Percentiles rank a stretch among this genome's conserved stretches.
Evolutionary conservation across 2,113 vertebrate genomes (phyloP).

Genomic region (Oncorhynchus nerka): DNA sequence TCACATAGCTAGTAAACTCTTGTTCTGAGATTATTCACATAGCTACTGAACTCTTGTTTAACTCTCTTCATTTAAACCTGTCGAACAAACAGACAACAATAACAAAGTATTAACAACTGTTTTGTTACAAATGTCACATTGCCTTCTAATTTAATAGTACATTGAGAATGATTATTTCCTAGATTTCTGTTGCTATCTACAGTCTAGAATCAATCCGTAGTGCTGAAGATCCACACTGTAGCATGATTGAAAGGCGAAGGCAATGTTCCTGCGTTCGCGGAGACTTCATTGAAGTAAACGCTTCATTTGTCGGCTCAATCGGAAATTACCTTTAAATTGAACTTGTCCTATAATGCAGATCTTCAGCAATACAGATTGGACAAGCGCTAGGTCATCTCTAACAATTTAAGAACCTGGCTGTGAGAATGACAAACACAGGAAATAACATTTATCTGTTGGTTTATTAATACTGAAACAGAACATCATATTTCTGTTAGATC

Average conservation of each 20-base stretch:
- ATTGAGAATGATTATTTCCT: too few relatives aligned
- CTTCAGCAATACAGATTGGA: not conserved
- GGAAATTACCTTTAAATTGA: not conserved
- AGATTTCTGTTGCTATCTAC: too few relatives aligned
- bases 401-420: not conserved
- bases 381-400: not conserved
- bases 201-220: too few relatives aligned
- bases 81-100: not conserved
- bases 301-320: too few relatives aligned
- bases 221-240: too few relatives aligned
- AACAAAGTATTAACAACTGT: not conserved
- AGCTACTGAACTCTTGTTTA: too few relatives aligned
- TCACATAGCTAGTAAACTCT: too few relatives aligned
- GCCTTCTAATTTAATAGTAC: too few relatives aligned
- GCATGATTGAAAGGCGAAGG: too few relatives aligned
- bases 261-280: too few relatives aligned
- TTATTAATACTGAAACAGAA: slow-evolving; percentile 60
- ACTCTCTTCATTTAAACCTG: not conserved
- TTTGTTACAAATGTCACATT: not conserved
- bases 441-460: not conserved
- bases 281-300: too few relatives aligned
- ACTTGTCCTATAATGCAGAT: not conserved
- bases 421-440: not conserved
- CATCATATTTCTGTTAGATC: slow-evolving; percentile 27
- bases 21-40: too few relatives aligned